Evolutionary conservation across 2,888 invertebrate species (phyloP), one percentile per base, ranked within the genome.

Genomic region (Acanthacorydalis orientalis): DNA sequence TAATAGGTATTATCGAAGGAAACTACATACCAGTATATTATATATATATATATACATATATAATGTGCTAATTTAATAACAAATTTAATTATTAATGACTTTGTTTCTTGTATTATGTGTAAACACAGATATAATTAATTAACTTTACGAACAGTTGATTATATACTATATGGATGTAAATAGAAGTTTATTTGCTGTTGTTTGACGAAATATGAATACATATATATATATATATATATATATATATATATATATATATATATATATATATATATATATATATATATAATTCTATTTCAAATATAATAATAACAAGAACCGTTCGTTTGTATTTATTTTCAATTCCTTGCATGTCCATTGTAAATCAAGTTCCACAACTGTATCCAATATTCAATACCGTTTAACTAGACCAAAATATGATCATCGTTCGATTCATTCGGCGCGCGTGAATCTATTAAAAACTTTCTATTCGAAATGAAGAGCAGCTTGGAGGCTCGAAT

Each of bases 41-140:
- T 48, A 48, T 48, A 48, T 48, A 48, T 48, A 48, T 48, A 47
- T 48, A 48, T 48, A 48, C 48, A 38, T 48, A 48, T 48, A 48
- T 48, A 48, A 48, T 23, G 39, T 48, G 48, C 38, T 37, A 48
- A 48, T 48, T 37, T 48, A 47, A 48, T 37, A 38, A 48, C 48
- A 37, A 48, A 48, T 43, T 43, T 49, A 34, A 32, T 12, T 47
- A 46, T 47, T 33, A 47, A 43, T 49, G 43, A 44, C 43, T 49
- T 45, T 49, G 43, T 49, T 44, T 43, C 16, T 37, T 34, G 7
- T 12, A 44, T 33, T 44, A 15, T 49, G 43, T 49, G 6, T 41
- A 49, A 49, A 41, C 32, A 49, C 42, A 31, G 49, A 49, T 48
- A 9, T 49, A 48, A 39, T 15, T 48, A 48, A 49, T 11, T 48